Percentiles rank a stretch among this genome's conserved stretches.
These are phyloP conservation scores for Sebastiscus albofasciatus DNA, from an alignment of 2,797 vertebrate genomes.

Conservation along the genomic window DNA sequence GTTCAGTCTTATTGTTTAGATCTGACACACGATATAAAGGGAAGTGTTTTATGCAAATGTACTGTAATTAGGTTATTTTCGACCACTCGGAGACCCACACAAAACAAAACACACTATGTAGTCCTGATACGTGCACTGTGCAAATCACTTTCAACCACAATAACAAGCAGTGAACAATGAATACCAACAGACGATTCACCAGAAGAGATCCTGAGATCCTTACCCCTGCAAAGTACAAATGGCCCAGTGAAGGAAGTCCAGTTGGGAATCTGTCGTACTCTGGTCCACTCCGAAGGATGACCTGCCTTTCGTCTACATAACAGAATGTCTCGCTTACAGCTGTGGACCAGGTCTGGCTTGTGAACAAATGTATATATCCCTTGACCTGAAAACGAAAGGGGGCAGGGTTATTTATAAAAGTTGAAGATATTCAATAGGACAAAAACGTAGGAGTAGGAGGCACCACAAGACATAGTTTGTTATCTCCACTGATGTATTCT, in stretches of 20 bases:
- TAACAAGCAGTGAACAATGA: background rate
- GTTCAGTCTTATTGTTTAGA: background rate
- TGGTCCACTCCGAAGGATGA: slow-evolving; percentile 86
- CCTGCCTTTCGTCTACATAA: slow-evolving; percentile 84
- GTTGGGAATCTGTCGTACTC: slow-evolving; percentile 88
- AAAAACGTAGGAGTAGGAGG: background rate
- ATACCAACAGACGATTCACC: background rate
- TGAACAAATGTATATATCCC: slow-evolving; percentile 89
- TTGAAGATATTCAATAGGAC: background rate
- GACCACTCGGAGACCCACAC: background rate
- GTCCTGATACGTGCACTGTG: background rate
- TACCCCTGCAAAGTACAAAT: slow-evolving; percentile 93
- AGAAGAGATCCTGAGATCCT: background rate
- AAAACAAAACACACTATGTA: too few relatives aligned
- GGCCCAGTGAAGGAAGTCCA: slow-evolving; percentile 87
- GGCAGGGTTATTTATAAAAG: background rate
- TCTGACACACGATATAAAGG: background rate
- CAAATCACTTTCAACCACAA: background rate
- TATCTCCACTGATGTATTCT: background rate
- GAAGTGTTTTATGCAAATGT: background rate
- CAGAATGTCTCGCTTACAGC: slow-evolving; percentile 88
- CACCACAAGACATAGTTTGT: background rate
- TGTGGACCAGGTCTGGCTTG: slow-evolving; percentile 89
- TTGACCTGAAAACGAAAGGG: slow-evolving; percentile 74
- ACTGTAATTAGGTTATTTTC: background rate